Conservation (phyloP, 2,888 invertebrate genomes). For the Pristionchus exspectatus region DNA sequence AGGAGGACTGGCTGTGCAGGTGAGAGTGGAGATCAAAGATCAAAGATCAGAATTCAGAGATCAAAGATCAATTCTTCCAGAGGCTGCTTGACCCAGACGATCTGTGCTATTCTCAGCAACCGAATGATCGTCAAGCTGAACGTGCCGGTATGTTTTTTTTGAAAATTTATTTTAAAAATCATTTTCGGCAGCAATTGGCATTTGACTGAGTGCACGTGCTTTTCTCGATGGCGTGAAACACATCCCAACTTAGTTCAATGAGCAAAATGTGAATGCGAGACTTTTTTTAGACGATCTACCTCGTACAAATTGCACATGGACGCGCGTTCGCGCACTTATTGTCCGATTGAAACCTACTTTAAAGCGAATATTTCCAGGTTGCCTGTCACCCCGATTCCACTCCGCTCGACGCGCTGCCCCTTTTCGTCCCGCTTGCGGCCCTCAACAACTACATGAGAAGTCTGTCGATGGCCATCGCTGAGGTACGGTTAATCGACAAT, state of each 20-base stretch:
- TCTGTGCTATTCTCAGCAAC: constrained; percentile 38
- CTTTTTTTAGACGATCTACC: too few species aligned
- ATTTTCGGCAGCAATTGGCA: too few species aligned
- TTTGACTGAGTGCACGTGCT: too few species aligned
- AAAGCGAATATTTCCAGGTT: not conserved
- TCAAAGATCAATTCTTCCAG: constrained; percentile 35
- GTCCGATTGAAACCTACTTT: too few species aligned
- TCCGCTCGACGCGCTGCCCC: constrained; percentile 38
- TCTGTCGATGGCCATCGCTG: constrained; percentile 45
- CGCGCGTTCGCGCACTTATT: too few species aligned
- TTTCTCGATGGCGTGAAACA: too few species aligned
- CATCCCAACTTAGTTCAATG: too few species aligned
- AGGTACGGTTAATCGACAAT: not conserved
- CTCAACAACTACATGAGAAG: constrained; percentile 34
- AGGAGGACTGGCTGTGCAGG: constrained; percentile 69
- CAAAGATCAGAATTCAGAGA: not conserved
- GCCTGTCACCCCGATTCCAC: constrained; percentile 46
- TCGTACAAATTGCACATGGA: too few species aligned
- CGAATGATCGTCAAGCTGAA: constrained; percentile 47
- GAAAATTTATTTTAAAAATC: not conserved
- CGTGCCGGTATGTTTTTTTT: not conserved
- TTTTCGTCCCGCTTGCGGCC: constrained; percentile 30
- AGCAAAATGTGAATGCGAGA: too few species aligned
- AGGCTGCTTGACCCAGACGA: constrained; percentile 50
- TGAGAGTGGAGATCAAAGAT: constrained; percentile 55